Evolutionary conservation across 2,797 vertebrate genomes (phyloP), one percentile per base, ranked within the genome.

Genomic region (Ataeniobius toweri): DNA sequence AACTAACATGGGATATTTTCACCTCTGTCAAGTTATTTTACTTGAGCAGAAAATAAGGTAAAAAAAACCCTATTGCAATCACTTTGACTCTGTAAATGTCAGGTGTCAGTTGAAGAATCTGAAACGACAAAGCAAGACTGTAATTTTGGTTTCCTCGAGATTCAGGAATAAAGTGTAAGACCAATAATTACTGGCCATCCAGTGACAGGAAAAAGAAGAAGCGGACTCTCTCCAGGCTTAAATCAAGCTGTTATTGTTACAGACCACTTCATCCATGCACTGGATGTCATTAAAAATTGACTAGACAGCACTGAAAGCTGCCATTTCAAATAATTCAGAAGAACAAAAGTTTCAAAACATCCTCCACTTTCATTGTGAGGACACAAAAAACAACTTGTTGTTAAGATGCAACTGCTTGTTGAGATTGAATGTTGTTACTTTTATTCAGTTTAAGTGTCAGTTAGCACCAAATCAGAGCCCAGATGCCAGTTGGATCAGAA

Each of bases 201-300:
- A 82, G 59, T 1, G 1, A 48, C 67, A 68, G 6, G 50, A 26
- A 81, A 73, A 63, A 55, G 68, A 86, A 70, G 80, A 83, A 24
- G 24, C 44, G 46, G 39, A 63, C 13, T 74, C 51, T 65, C 72
- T 79, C 51, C 53, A 71, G 80, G 76, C 69, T 46, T 68, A 76
- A 81, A 89, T 89, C 85, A 89, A 79, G 59, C 63, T 76, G 73
- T 61, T 77, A 82, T 79, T 78, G 67, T 75, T 55, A 69, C 67
- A 70, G 26, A 84, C 71, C 59, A 77, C 67, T 83, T 85, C 44
- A 86, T 41, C 81, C 75, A 78, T 79, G 73, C 59, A 70, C 51
- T 59, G 51, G 71, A 79, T 76, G 63, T 55, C 67, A 77, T 59
- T 75, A 78, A 89, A 89, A 86, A 89, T 68, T 72, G 77, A 56